A percentile compares a stretch with the other conserved stretches of the same genome.
phyloP scores from a whole-genome alignment of 2,888 invertebrate genomes.

The Lucinisca nassula region DNA sequence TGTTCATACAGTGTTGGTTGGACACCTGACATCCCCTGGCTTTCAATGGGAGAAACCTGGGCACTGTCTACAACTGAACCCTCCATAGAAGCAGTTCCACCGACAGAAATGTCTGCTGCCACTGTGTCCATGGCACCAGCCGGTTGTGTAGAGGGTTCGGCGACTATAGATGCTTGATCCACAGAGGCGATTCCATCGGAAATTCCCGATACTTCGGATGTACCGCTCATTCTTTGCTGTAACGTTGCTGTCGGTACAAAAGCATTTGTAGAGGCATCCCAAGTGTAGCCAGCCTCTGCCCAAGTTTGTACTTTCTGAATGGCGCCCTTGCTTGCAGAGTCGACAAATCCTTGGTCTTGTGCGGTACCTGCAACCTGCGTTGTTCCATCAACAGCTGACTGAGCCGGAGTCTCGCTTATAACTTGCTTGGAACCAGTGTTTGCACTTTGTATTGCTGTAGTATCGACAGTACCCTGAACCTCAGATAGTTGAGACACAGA shows the following conservation, averaged over 20 bases:
- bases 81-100: neutral
- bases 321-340: no score
- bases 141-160: neutral
- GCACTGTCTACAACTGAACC: neutral
- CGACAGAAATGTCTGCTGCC: neutral
- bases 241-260: neutral
- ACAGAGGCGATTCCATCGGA: neutral
- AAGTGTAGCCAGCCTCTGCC: neutral
- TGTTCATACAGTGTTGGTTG: neutral
- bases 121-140: neutral
- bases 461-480: neutral
- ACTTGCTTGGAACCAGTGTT: neutral
- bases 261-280: constrained; percentile 13
- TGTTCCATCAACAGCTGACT: neutral
- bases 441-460: neutral
- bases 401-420: neutral
- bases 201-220: neutral
- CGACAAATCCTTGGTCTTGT: no score
- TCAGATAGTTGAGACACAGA: neutral
- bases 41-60: neutral
- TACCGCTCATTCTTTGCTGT: neutral
- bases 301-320: no score
- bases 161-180: neutral
- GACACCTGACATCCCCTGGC: neutral
- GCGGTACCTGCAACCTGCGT: no score